phyloP scores from a whole-genome alignment of 30 jellyfish, hydroid and myxozoan species.

The Pelagia noctiluca region DNA sequence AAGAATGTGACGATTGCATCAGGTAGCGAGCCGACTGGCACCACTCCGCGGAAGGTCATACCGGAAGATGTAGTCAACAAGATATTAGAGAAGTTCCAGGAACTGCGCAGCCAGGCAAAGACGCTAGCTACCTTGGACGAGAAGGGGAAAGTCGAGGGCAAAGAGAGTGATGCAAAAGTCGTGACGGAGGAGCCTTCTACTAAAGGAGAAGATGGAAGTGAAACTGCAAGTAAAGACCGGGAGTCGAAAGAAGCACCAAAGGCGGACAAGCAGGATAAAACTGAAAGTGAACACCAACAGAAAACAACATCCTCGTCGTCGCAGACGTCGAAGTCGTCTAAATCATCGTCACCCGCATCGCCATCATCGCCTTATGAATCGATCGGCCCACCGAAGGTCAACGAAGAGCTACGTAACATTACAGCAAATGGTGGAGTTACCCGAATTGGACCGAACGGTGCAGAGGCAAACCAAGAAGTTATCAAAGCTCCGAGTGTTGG shows the following conservation, averaged over 20 bases:
- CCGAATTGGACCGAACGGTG: background rate
- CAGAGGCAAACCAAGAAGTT: constrained; percentile 34
- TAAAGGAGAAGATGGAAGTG: background rate
- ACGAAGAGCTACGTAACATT: constrained; percentile 83
- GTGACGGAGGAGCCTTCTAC: background rate
- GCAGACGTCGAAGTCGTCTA: too few species aligned
- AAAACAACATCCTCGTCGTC: background rate
- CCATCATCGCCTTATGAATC: constrained; percentile 81
- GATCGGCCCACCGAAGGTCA: constrained; percentile 97
- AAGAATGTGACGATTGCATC: constrained; percentile 53
- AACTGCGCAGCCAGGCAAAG: constrained; percentile 88
- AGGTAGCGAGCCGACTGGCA: constrained; percentile 19
- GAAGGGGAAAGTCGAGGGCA: constrained; percentile 38
- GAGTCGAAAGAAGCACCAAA: constrained; percentile 19
- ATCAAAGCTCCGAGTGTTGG: constrained; percentile 45
- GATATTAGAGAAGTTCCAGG: constrained; percentile 90
- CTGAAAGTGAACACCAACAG: background rate
- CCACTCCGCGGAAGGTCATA: constrained; percentile 83
- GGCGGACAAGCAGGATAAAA: constrained; percentile 23
- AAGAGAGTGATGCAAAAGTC: constrained; percentile 4
- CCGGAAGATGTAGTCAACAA: constrained; percentile 99
- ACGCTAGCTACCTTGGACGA: constrained; percentile 62
- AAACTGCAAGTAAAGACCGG: background rate
- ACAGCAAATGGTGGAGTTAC: constrained; percentile 57
- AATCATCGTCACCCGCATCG: too few species aligned